phyloP scores from a whole-genome alignment of 1,140 invertebrate genomes.

The Patella vulgata region DNA sequence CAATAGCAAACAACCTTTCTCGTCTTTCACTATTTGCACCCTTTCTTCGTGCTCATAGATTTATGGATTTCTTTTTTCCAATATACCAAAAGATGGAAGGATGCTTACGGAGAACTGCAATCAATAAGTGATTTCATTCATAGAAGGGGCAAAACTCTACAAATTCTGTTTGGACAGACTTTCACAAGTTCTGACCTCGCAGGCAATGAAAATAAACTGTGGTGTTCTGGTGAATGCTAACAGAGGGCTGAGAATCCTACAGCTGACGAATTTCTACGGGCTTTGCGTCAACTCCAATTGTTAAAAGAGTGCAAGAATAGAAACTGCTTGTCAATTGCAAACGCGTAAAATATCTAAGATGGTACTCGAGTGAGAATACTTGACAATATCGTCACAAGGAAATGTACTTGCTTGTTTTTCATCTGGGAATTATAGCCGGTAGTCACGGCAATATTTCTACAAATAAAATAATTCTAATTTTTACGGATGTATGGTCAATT shows the following conservation, averaged over 20 bases:
- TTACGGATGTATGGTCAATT: too few species aligned
- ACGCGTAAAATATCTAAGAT: neutral
- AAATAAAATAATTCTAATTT: too few species aligned
- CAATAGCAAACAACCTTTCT: slow-evolving; percentile 12
- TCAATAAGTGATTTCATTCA: slow-evolving; percentile 17
- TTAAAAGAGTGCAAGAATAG: neutral
- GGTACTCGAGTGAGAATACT: neutral
- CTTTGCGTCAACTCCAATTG: slow-evolving; percentile 6
- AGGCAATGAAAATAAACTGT: slow-evolving; percentile 5
- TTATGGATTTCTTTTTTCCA: slow-evolving; percentile 13
- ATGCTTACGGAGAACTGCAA: slow-evolving; percentile 1
- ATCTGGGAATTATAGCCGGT: too few species aligned
- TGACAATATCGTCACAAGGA: too few species aligned
- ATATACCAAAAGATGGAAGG: slow-evolving; percentile 6
- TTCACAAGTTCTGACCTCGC: slow-evolving; percentile 6
- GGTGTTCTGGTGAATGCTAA: neutral
- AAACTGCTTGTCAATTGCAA: slow-evolving; percentile 3
- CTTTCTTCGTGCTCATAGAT: slow-evolving; percentile 13
- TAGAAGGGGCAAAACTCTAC: slow-evolving; percentile 8
- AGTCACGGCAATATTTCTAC: too few species aligned
- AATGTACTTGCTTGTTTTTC: too few species aligned
- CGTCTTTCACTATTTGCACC: slow-evolving; percentile 1
- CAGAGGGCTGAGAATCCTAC: neutral
- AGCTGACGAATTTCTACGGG: slow-evolving; percentile 8
- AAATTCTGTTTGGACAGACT: slow-evolving; percentile 13